Conservation (phyloP, 2,113 vertebrate species). For the Myocastor coypus region DNA sequence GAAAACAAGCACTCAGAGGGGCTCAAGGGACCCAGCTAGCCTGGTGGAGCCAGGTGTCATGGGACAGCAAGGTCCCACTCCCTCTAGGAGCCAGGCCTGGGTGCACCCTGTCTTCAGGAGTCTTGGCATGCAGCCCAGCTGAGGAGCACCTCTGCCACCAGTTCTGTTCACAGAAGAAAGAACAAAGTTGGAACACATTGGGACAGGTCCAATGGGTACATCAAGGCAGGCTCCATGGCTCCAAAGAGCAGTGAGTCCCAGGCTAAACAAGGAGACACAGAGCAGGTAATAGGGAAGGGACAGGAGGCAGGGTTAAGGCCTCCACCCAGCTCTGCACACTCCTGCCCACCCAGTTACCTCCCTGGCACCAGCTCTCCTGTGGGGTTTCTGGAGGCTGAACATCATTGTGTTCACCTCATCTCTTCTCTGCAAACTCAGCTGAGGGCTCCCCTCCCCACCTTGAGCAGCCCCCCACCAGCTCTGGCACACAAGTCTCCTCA, state of each 20-base stretch:
- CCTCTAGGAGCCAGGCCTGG: background rate
- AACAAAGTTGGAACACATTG: background rate
- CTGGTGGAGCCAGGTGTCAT: rapidly evolving
- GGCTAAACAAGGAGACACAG: background rate
- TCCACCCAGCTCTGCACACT: background rate
- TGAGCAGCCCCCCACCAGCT: no score
- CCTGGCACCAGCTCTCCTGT: background rate
- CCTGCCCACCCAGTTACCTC: background rate
- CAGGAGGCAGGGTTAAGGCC: no score
- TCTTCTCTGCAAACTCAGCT: background rate
- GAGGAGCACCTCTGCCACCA: no score
- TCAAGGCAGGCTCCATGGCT: background rate
- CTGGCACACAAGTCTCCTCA: no score
- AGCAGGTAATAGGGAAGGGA: background rate
- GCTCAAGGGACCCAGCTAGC: rapidly evolving
- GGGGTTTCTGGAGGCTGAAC: background rate
- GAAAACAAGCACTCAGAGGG: background rate
- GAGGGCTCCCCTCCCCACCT: no score
- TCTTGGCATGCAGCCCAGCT: background rate
- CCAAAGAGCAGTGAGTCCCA: background rate
- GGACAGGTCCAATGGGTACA: no score
- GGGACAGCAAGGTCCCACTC: background rate
- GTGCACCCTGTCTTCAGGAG: background rate
- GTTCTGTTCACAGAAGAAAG: background rate
- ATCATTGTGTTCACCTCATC: background rate